Conservation (phyloP, 2,888 invertebrate genomes). For the Dryocosmus kuriphilus region DNA sequence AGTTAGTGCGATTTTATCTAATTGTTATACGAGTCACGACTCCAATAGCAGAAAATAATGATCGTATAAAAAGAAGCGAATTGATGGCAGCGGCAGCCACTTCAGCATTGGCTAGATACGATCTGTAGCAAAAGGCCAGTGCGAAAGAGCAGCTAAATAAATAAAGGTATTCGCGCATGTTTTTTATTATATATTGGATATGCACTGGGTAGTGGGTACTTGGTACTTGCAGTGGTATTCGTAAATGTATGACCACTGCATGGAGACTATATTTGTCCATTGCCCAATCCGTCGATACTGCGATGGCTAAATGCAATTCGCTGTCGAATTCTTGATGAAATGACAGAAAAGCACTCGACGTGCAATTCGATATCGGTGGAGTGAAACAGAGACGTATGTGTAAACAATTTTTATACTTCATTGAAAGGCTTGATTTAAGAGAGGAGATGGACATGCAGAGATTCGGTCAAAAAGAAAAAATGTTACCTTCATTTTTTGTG, state of each 20-base stretch:
- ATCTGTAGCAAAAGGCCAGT: not conserved
- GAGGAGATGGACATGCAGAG: not conserved
- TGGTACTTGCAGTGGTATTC: not conserved
- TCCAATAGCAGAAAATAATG: not conserved
- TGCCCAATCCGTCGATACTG: not conserved
- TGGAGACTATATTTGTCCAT: not conserved
- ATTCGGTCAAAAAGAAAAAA: not conserved
- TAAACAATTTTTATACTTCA: not conserved
- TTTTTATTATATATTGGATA: not conserved
- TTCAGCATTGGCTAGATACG: not conserved
- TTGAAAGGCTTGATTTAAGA: not conserved
- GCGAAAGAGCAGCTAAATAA: not conserved
- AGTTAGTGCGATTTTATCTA: not conserved
- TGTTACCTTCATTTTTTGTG: not conserved
- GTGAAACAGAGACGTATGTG: not conserved
- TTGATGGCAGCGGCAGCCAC: not conserved
- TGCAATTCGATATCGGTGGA: not conserved
- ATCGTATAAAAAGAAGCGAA: not conserved
- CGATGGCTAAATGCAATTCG: not conserved
- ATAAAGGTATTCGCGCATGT: not conserved
- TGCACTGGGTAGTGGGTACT: not conserved
- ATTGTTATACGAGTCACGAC: constrained; percentile 1
- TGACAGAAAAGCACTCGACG: not conserved
- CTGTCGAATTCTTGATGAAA: not conserved
- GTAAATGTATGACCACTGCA: too few species aligned